These are phyloP conservation scores for Cecropterus lyciades DNA, from an alignment of 1,140 invertebrate species.

Conservation along the genomic window DNA sequence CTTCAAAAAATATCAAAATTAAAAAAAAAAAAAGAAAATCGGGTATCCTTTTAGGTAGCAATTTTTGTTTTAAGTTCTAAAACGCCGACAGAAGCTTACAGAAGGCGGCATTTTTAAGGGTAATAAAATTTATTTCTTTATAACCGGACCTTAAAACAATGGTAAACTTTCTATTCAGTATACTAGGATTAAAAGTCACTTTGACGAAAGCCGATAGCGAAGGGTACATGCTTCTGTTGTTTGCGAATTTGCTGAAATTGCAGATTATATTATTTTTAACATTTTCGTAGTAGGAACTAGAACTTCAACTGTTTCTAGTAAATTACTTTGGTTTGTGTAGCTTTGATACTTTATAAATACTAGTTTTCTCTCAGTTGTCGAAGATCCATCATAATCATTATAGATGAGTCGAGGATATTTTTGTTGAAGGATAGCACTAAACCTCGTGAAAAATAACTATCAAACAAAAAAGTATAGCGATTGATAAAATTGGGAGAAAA, in stretches of 20 bases:
- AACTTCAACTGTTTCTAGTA: no score
- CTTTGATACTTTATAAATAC: no score
- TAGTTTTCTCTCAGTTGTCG: no score
- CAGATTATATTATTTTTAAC: not conserved
- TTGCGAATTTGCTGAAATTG: constrained; percentile 43
- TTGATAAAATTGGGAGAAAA: no score
- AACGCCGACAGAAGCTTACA: constrained; percentile 44
- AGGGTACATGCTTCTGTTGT: constrained; percentile 49
- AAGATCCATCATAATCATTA: no score
- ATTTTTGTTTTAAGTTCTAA: constrained; percentile 37
- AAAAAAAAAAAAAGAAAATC: not conserved
- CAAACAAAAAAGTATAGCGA: no score
- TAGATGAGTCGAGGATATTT: no score
- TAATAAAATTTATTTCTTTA: constrained; percentile 55
- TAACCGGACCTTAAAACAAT: constrained; percentile 62
- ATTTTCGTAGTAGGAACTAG: no score
- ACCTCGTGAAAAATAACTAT: no score
- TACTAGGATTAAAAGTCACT: not conserved
- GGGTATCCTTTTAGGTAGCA: not conserved
- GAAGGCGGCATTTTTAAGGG: constrained; percentile 56
- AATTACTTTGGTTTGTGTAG: no score
- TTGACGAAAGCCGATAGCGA: constrained; percentile 27
- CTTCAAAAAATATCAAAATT: constrained; percentile 6
- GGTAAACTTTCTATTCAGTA: constrained; percentile 57
- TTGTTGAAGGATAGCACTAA: no score